Conservation (phyloP, 2,113 vertebrate genomes). For the Petroica traversi region DNA sequence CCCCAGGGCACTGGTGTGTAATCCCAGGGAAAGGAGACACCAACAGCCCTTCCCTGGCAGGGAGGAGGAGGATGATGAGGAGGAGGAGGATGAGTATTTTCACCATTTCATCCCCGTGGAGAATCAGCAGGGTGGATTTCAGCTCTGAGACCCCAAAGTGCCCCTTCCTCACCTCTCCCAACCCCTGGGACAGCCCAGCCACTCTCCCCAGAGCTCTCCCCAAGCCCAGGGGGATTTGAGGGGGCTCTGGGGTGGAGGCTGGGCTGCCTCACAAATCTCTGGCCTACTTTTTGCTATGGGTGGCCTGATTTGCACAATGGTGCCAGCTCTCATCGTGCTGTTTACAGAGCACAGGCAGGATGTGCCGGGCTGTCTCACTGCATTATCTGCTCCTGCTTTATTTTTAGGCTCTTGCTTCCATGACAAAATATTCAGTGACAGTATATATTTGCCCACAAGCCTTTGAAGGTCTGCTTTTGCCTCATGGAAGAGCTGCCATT, state of each 20-base stretch:
- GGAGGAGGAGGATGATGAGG: background rate
- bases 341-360: slow-evolving; percentile 13
- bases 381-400: background rate
- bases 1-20: background rate
- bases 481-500: background rate
- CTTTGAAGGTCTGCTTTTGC: slow-evolving; percentile 6
- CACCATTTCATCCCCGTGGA: background rate
- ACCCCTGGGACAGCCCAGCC: background rate
- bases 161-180: background rate
- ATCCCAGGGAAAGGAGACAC: background rate
- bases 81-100: background rate
- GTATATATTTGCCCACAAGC: background rate
- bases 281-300: background rate
- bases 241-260: background rate
- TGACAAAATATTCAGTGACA: slow-evolving; percentile 48
- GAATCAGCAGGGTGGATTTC: background rate
- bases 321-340: background rate
- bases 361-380: slow-evolving; percentile 14
- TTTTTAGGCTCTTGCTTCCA: slow-evolving; percentile 29
- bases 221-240: rapidly evolving
- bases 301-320: background rate
- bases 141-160: background rate
- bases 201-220: background rate
- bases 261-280: background rate
- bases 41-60: background rate